A percentile compares a stretch with the other conserved stretches of the same genome.
phyloP scores from a whole-genome alignment of 2,797 vertebrate genomes.

The Chiloscyllium punctatum region DNA sequence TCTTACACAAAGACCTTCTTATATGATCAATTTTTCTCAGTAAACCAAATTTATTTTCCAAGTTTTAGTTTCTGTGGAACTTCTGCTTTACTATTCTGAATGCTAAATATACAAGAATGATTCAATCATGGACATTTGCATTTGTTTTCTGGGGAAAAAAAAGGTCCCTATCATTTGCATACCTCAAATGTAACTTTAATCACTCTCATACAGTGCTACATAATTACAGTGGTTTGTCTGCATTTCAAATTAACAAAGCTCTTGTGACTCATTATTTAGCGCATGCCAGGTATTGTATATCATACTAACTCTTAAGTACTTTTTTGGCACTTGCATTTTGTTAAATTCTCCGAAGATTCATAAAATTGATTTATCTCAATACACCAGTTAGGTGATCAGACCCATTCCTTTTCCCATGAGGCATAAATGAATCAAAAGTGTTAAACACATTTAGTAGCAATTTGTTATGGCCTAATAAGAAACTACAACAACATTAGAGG shows the following conservation, averaged over 20 bases:
- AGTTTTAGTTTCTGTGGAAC: not conserved
- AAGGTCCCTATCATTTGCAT: not conserved
- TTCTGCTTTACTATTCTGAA: not conserved
- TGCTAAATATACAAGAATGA: not conserved
- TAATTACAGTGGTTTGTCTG: not conserved
- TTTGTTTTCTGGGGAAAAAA: not conserved
- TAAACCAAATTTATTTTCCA: not conserved
- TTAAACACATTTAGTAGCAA: not conserved
- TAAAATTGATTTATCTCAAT: not conserved
- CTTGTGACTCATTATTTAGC: not conserved
- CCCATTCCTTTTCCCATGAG: not conserved
- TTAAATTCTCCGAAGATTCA: not conserved
- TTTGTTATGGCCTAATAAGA: not conserved
- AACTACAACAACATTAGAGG: constrained; percentile 1
- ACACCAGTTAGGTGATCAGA: not conserved
- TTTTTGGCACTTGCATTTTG: not conserved
- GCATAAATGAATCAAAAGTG: not conserved
- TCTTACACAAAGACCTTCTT: not conserved
- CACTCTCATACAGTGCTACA: not conserved
- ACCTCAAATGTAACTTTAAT: not conserved
- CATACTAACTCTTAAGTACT: not conserved
- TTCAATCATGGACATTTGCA: not conserved
- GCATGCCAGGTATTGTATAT: not conserved
- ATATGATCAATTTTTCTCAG: not conserved
- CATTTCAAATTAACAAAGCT: not conserved